Conservation (phyloP, 2,888 invertebrate genomes). For the Drosophila conformis region DNA sequence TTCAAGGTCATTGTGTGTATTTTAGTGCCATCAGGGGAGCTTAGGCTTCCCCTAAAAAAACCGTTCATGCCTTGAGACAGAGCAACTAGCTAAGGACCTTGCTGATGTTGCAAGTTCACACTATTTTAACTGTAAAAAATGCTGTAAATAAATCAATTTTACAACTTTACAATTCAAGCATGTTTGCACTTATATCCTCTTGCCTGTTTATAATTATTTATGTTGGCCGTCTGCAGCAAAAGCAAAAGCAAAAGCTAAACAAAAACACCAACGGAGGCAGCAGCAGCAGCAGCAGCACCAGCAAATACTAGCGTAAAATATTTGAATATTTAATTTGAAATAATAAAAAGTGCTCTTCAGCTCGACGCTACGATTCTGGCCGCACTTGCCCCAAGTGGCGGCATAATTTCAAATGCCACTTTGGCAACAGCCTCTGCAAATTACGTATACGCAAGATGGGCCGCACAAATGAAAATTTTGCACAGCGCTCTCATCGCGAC, state of each 20-base stretch:
- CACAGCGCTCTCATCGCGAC: slow-evolving; percentile 26
- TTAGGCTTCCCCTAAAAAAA: neutral
- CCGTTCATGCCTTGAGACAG: too few relatives aligned
- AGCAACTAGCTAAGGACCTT: neutral
- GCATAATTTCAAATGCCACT: slow-evolving; percentile 77
- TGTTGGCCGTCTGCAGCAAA: slow-evolving; percentile 3
- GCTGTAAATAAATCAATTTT: neutral
- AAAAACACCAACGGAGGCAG: neutral
- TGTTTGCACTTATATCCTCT: neutral
- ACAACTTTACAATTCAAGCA: neutral
- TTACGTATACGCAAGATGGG: slow-evolving; percentile 69
- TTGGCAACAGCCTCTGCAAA: slow-evolving; percentile 66
- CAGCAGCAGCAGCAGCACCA: slow-evolving; percentile 15
- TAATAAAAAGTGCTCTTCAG: slow-evolving; percentile 41
- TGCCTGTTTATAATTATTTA: neutral
- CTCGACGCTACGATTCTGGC: slow-evolving; percentile 29
- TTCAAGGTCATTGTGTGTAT: slow-evolving; percentile 38
- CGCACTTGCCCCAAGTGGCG: slow-evolving; percentile 72
- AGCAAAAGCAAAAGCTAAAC: neutral
- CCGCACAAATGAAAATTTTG: slow-evolving; percentile 42
- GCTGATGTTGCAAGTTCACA: neutral
- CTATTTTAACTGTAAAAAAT: neutral
- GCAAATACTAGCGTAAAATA: slow-evolving; percentile 34
- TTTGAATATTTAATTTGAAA: slow-evolving; percentile 69
- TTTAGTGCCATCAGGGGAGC: neutral